These are phyloP conservation scores for Anguilla anguilla DNA, from an alignment of 2,797 vertebrate genomes.

Conservation along the genomic window DNA sequence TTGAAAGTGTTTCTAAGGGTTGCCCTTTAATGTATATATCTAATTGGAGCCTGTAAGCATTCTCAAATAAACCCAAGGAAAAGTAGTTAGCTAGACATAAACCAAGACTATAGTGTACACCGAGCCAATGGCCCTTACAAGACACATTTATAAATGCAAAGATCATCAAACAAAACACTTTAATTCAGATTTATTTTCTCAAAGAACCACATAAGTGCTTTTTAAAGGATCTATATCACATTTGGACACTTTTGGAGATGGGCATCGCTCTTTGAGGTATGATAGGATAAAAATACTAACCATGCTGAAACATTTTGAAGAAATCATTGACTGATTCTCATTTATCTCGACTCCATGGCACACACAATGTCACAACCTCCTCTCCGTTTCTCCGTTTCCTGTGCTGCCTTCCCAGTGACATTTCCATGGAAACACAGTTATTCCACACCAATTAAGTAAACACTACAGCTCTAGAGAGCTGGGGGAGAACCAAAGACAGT, in stretches of 20 bases:
- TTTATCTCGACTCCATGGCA: slow-evolving; percentile 32
- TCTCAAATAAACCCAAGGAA: background rate
- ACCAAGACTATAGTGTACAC: background rate
- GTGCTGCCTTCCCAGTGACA: slow-evolving; percentile 19
- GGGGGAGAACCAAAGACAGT: background rate
- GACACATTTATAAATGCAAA: background rate
- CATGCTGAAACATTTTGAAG: slow-evolving; percentile 1
- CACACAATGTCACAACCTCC: slow-evolving; percentile 23
- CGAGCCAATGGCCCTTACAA: background rate
- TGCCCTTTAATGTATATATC: background rate
- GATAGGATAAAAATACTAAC: background rate
- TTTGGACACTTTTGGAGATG: background rate
- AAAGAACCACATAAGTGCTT: background rate
- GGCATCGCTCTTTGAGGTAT: background rate
- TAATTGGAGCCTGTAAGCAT: background rate
- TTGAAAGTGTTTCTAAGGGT: background rate
- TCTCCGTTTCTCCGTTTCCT: background rate
- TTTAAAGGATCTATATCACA: background rate
- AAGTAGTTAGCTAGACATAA: background rate
- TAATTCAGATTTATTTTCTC: background rate
- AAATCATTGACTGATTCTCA: slow-evolving; percentile 23
- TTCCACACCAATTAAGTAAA: slow-evolving; percentile 36
- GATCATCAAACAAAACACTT: slow-evolving; percentile 7
- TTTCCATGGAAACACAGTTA: slow-evolving; percentile 48
- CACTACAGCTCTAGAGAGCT: slow-evolving; percentile 14